Evolutionary conservation across 2,113 vertebrate species (phyloP), one percentile per base, ranked within the genome.

Genomic region (Hippocampus barbouri): DNA sequence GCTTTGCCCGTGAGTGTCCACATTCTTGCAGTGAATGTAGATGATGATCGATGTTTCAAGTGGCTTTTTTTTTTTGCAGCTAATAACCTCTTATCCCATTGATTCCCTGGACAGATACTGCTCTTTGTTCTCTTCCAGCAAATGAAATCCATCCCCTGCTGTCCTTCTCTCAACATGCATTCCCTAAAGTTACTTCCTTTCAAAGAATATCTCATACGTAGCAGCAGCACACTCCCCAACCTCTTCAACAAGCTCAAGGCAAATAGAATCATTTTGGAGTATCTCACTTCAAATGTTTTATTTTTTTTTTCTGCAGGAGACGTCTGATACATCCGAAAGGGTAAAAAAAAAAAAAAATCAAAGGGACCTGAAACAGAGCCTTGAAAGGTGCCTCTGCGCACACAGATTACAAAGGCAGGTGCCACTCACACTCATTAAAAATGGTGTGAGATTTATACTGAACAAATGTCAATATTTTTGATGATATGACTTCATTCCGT

Each of bases 21-120:
- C 78, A 78, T 86, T 82, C 72, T 77, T 68, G 71, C 73, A 79
- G 85, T 87, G 74, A 71, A 87, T 85, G 68, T 73, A 83, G 83
- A 90, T 80, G 87, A 89, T 89, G 87, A 89, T 88, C 81, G 34
- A 90, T 88, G 87, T 84, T 88, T 87, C 87, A 83, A 86, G 88
- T 84, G 86, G 85, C 86, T 88, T 91, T 38, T 38, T 38, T 38
- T 34, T 34, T 34, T 88, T 86, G 83, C 80, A 86, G 81, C 87
- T 89, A 89, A 89, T 89, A 89, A 87, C 86, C 89, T 91, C 86
- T 89, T 89, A 89, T 89, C 85, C 88, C 82, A 88, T 89, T 81
- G 86, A 90, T 89, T 85, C 78, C 21, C 81, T 70, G 74, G 68
- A 76, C 68, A 85, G 79, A 84, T 89, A 82, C 77, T 73, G 80